These are phyloP conservation scores for Spongia lamella DNA, from an alignment of 37 sponge, comb jelly and placozoan genomes.

Conservation along the genomic window DNA sequence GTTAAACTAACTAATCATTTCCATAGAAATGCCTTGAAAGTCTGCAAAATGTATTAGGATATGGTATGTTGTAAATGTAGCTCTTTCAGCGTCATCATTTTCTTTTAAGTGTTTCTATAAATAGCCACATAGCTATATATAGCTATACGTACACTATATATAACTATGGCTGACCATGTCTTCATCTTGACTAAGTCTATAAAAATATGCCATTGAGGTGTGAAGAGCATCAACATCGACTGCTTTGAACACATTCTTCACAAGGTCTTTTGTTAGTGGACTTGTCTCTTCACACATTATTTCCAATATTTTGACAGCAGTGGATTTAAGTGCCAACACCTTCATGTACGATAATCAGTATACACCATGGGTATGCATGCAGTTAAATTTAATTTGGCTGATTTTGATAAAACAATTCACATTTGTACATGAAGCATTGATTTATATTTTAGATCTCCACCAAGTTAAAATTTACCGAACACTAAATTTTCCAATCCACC, in stretches of 20 bases:
- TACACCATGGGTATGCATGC: too few relatives aligned
- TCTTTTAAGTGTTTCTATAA: conserved; percentile 1
- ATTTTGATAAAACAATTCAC: too few relatives aligned
- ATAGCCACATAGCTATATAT: too few relatives aligned
- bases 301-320: conserved; percentile 31
- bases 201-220: conserved; percentile 42
- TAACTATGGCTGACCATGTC: conserved; percentile 22
- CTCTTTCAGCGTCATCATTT: conserved; percentile 55
- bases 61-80: conserved; percentile 48
- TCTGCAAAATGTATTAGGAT: conserved; percentile 38
- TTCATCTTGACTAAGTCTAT: conserved; percentile 19
- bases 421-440: too few relatives aligned
- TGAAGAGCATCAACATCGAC: conserved; percentile 14
- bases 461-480: too few relatives aligned
- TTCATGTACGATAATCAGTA: too few relatives aligned
- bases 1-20: too few relatives aligned
- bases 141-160: too few relatives aligned
- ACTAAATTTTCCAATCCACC: too few relatives aligned
- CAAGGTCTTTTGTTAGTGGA: conserved; percentile 14
- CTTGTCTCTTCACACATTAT: conserved; percentile 39
- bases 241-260: neutral
- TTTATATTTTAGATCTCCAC: too few relatives aligned
- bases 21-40: conserved; percentile 10
- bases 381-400: too few relatives aligned
- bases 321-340: conserved; percentile 18